phyloP scores from a whole-genome alignment of 2,888 invertebrate genomes.

The Rotaria socialis region DNA sequence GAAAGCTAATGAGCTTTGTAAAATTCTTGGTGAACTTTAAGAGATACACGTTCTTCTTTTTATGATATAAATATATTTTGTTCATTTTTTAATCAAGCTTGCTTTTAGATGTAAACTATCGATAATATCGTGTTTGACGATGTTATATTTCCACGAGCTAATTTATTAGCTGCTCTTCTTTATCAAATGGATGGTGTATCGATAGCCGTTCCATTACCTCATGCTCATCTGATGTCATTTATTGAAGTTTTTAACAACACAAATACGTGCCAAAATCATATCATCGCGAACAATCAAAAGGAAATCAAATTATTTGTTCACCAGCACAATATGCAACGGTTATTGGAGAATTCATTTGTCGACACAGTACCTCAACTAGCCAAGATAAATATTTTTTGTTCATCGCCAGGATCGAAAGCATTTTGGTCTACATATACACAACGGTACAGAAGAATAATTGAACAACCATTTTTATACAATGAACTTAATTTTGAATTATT shows the following conservation, averaged over 20 bases:
- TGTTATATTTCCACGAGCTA: neutral
- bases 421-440: neutral
- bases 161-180: neutral
- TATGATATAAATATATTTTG: neutral
- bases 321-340: neutral
- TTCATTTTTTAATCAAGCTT: neutral
- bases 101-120: neutral
- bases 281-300: neutral
- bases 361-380: neutral
- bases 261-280: neutral
- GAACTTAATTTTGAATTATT: neutral
- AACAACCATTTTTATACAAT: neutral
- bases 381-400: neutral
- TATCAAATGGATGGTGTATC: neutral
- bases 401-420: neutral
- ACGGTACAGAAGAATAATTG: neutral
- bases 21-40: no score
- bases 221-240: neutral
- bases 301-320: neutral
- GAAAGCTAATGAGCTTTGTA: neutral
- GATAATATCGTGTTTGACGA: neutral
- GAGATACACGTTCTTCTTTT: no score
- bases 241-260: neutral
- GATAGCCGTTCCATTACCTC: neutral
- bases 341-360: neutral